These are phyloP conservation scores for Zeus faber DNA, from an alignment of 2,113 vertebrate genomes.

Conservation along the genomic window DNA sequence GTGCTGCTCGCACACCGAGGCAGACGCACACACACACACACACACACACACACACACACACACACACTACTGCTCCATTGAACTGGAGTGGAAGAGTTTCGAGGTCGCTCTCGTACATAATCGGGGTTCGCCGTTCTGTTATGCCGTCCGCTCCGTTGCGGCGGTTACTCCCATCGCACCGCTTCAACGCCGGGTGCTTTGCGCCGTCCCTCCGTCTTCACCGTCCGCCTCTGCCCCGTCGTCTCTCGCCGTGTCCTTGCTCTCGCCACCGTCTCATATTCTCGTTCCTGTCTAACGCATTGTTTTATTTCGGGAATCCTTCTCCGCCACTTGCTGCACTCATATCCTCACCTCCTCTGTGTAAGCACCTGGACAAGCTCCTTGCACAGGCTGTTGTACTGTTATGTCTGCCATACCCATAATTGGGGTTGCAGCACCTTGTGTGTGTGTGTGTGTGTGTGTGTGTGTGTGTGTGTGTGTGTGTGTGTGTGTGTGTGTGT, in stretches of 20 bases:
- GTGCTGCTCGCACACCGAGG: neutral
- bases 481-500: neutral
- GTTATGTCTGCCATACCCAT: conserved; percentile 43
- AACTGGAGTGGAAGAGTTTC: no score
- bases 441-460: neutral
- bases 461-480: conserved; percentile 4
- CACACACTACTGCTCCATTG: no score
- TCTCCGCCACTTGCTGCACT: no score
- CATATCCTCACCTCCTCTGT: no score
- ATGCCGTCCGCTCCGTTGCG: no score
- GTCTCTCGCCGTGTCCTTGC: neutral
- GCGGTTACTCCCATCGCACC: no score
- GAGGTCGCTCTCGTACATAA: no score
- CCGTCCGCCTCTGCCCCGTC: neutral
- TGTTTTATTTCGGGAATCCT: neutral
- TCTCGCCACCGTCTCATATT: conserved; percentile 18
- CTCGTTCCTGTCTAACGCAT: neutral
- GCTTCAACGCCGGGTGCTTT: no score
- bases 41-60: neutral
- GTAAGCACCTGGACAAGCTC: conserved; percentile 41
- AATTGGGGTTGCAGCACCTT: conserved; percentile 37
- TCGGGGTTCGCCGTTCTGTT: no score
- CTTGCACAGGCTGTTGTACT: conserved; percentile 27
- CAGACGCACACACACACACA: neutral
- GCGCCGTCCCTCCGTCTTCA: neutral